A percentile compares a stretch with the other conserved stretches of the same genome.
Evolutionary conservation across 1,140 invertebrate genomes (phyloP).

Genomic region (Calephelis nemesis): DNA sequence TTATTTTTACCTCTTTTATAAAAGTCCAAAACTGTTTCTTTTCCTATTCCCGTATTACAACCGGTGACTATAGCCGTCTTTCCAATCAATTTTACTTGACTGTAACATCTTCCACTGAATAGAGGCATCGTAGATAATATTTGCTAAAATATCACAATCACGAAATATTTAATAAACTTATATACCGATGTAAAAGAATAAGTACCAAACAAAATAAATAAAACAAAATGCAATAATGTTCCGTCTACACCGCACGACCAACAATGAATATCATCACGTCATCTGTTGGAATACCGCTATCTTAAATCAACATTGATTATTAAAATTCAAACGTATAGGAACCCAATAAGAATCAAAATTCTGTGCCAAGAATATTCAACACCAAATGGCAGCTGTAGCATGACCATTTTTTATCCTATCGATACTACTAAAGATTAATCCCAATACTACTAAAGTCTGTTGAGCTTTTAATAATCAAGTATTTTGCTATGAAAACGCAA

Average conservation of each 20-base stretch:
- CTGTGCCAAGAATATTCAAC: too few species aligned
- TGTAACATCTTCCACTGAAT: constrained; percentile 80
- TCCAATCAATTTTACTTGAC: constrained; percentile 81
- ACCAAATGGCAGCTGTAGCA: not conserved
- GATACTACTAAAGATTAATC: too few species aligned
- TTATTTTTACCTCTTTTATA: constrained; percentile 82
- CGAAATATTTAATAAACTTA: not conserved
- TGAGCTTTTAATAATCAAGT: too few species aligned
- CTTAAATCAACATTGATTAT: not conserved
- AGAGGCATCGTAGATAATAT: constrained; percentile 72
- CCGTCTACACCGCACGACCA: not conserved
- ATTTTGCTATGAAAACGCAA: too few species aligned
- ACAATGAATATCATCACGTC: not conserved
- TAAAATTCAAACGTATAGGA: not conserved
- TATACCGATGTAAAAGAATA: not conserved
- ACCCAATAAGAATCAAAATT: not conserved
- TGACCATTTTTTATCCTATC: too few species aligned
- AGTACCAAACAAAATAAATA: not conserved
- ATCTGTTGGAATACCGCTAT: not conserved
- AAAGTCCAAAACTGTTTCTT: constrained; percentile 89
- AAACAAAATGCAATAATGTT: not conserved
- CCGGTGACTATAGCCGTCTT: constrained; percentile 92
- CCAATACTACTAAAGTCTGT: too few species aligned
- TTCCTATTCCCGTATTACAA: constrained; percentile 95
- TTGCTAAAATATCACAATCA: too few species aligned